A percentile compares a stretch with the other conserved stretches of the same genome.
These are phyloP conservation scores for Leptopilina syphax DNA, from an alignment of 2,888 invertebrate genomes.

Conservation along the genomic window DNA sequence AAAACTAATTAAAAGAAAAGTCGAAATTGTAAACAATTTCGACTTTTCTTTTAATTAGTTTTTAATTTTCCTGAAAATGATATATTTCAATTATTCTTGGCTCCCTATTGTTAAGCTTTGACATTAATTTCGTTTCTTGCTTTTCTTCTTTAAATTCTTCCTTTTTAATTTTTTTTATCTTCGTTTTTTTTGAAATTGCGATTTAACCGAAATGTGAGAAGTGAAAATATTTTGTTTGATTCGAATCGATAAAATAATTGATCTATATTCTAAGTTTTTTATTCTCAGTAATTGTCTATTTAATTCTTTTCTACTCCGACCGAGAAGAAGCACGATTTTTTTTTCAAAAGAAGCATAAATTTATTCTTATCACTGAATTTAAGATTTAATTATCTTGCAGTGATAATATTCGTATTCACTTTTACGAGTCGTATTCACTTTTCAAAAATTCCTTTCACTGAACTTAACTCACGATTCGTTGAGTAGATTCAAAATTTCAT, in stretches of 20 bases:
- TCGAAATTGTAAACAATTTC: too few species aligned
- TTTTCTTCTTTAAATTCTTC: too few species aligned
- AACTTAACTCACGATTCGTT: too few species aligned
- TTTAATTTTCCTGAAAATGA: too few species aligned
- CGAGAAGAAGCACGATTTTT: background rate
- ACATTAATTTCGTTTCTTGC: too few species aligned
- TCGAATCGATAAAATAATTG: too few species aligned
- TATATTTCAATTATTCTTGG: background rate
- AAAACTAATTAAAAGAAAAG: too few species aligned
- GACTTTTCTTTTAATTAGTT: too few species aligned
- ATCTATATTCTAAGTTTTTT: too few species aligned
- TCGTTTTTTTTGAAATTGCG: background rate
- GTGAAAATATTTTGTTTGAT: background rate
- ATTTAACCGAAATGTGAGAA: background rate
- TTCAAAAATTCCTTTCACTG: too few species aligned
- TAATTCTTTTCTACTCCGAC: background rate
- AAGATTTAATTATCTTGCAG: background rate
- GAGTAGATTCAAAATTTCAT: too few species aligned
- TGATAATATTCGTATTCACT: slow-evolving; percentile 7
- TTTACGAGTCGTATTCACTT: background rate
- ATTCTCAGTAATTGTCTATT: background rate
- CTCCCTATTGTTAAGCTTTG: too few species aligned
- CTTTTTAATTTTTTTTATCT: background rate
- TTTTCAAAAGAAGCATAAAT: background rate
- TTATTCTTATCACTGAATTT: background rate